Base-by-base conservation (phyloP, 2,797 vertebrate species). In the Spheniscus humboldti region DNA sequence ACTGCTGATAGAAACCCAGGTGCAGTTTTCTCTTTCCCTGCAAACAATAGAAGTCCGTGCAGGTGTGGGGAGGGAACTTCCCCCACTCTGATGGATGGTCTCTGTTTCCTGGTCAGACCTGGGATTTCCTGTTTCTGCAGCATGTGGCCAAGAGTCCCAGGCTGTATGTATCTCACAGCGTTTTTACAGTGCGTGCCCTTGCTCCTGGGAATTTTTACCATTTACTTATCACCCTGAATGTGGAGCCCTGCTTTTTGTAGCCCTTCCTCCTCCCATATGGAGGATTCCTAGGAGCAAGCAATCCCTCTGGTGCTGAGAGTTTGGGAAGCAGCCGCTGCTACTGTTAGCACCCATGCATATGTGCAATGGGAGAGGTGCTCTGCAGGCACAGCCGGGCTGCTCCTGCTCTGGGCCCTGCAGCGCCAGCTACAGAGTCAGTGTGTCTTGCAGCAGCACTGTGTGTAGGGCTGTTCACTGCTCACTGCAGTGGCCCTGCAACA, bases 51-150 rank as follows among this genome's bases (percentile, higher is more conserved):
- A 79, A 82, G 4, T 35, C 1, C 6, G 23, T 48, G 39, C 55
- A 84, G 19, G 10, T 80, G 18, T 43, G 41, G 39, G 8, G 31
- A 59, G 27, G 39, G 60, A 76, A 39, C 35, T 69, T 14, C 19
- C 22, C 13, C 17, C 28, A 14, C 28, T 72, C 22, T 13, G 20
- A 72, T 10, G 5, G 30, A 25, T 0, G 0, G 12, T 72, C 56
- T 68, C 39, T 71, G 6, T 64, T 87, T 72, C 48, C 33, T 74
- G 35, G 39, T 80, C 37, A 71, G 8, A 62, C 25, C 41, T 57
- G 14, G 18, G 8, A 53, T 57, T 93, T 92, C 25, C 71, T 68
- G 2, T 60, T 81, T 85, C 77, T 79, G 52, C 60, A 85, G 45
- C 22, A 47, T 4, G 24, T 60, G 37, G 60, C 48, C 14, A 52